Conservation (phyloP, 92 coral and sea anemone species). For the Blastomussa wellsi region DNA sequence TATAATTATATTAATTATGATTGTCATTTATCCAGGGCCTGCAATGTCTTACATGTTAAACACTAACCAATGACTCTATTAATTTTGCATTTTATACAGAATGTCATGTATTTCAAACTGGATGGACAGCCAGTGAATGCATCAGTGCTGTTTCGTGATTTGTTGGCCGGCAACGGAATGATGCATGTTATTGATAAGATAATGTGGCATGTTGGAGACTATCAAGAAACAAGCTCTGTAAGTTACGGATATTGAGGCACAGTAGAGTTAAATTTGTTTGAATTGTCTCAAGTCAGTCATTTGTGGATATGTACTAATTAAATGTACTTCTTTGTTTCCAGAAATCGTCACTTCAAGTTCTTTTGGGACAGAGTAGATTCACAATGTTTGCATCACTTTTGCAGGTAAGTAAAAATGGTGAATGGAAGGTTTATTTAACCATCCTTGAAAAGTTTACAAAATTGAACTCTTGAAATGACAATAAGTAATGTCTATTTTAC, state of each 20-base stretch:
- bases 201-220: slow-evolving; percentile 69
- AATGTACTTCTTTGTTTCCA: slow-evolving; percentile 1
- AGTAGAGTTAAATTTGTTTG: not conserved
- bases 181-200: slow-evolving; percentile 76
- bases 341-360: slow-evolving; percentile 55
- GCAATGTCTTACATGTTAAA: not conserved
- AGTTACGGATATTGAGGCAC: not conserved
- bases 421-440: too few species aligned
- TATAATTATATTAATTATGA: not conserved
- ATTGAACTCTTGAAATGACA: too few species aligned
- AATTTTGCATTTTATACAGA: slow-evolving; percentile 15
- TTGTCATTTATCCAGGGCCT: not conserved
- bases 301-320: not conserved
- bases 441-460: too few species aligned
- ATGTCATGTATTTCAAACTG: slow-evolving; percentile 55
- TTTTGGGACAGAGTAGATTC: slow-evolving; percentile 39
- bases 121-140: slow-evolving; percentile 66
- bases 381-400: slow-evolving; percentile 39
- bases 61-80: not conserved
- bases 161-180: slow-evolving; percentile 88
- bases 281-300: not conserved
- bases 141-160: slow-evolving; percentile 63
- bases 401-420: slow-evolving; percentile 43
- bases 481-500: too few species aligned
- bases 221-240: slow-evolving; percentile 55